phyloP scores from a whole-genome alignment of 2,888 invertebrate genomes.

The Drosophila stalkeri region DNA sequence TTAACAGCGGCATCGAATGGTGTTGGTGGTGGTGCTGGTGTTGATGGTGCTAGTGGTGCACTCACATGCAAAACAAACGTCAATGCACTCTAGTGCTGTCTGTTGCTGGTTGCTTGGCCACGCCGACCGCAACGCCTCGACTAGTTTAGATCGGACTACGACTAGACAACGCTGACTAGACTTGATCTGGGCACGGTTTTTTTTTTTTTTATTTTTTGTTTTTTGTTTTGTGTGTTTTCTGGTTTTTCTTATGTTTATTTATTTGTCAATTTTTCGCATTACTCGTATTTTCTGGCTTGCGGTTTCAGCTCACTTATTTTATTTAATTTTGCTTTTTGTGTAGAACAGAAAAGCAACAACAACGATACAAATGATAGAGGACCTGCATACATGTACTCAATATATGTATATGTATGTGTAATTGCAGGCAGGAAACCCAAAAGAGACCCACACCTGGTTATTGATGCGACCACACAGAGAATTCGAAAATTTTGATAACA shows the following conservation, averaged over 20 bases:
- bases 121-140: slow-evolving; percentile 72
- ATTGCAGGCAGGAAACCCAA: slow-evolving; percentile 59
- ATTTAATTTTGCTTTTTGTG: slow-evolving; percentile 12
- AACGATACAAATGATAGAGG: slow-evolving; percentile 35
- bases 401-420: slow-evolving; percentile 24
- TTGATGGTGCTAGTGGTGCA: slow-evolving; percentile 19
- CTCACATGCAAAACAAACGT: slow-evolving; percentile 75
- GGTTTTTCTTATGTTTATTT: slow-evolving; percentile 29
- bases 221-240: slow-evolving; percentile 20
- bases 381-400: slow-evolving; percentile 24
- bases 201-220: slow-evolving; percentile 38
- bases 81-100: slow-evolving; percentile 48
- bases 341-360: slow-evolving; percentile 34
- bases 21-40: slow-evolving; percentile 8
- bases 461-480: slow-evolving; percentile 71
- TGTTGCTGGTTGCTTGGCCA: slow-evolving; percentile 46
- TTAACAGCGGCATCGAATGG: slow-evolving; percentile 49
- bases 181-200: slow-evolving; percentile 65
- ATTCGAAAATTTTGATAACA: slow-evolving; percentile 31
- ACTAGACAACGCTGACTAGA: slow-evolving; percentile 70
- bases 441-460: slow-evolving; percentile 55
- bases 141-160: slow-evolving; percentile 74
- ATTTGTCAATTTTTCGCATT: slow-evolving; percentile 5
- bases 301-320: slow-evolving; percentile 29
- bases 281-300: slow-evolving; percentile 37